Percentiles rank a stretch among this genome's conserved stretches.
Evolutionary conservation across 1,140 invertebrate species (phyloP).

Genomic region (Parasteatoda tepidariorum): DNA sequence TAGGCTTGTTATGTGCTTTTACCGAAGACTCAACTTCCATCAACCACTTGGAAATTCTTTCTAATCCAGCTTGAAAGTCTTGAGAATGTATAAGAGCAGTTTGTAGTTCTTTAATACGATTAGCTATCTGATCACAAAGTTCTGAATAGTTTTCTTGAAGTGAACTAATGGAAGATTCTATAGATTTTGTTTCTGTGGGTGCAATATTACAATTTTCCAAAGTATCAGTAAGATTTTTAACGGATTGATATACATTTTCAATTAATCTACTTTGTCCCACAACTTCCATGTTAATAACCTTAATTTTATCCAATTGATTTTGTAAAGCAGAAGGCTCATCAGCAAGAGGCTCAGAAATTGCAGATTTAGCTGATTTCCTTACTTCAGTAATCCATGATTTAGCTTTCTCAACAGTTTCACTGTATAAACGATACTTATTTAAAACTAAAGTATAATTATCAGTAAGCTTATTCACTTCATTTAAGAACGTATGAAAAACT

Average conservation of each 20-base stretch:
- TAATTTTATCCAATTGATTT: conserved; percentile 86
- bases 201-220: conserved; percentile 75
- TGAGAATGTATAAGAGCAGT: conserved; percentile 91
- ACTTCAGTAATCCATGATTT: conserved; percentile 84
- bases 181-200: conserved; percentile 78
- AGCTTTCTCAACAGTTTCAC: conserved; percentile 85
- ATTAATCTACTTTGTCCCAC: conserved; percentile 85
- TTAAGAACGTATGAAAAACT: conserved; percentile 79
- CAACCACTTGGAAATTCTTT: conserved; percentile 86
- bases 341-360: conserved; percentile 83
- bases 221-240: conserved; percentile 78
- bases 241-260: conserved; percentile 80
- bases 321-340: conserved; percentile 88
- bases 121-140: conserved; percentile 78
- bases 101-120: conserved; percentile 86
- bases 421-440: conserved; percentile 84
- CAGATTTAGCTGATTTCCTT: conserved; percentile 79
- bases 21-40: conserved; percentile 82
- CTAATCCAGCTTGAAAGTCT: conserved; percentile 90
- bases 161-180: conserved; percentile 82
- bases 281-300: conserved; percentile 87
- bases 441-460: conserved; percentile 82
- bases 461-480: conserved; percentile 84
- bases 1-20: conserved; percentile 80
- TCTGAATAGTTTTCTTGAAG: conserved; percentile 82